These are phyloP conservation scores for Lithosia quadra DNA, from an alignment of 2,888 invertebrate species.

Conservation along the genomic window DNA sequence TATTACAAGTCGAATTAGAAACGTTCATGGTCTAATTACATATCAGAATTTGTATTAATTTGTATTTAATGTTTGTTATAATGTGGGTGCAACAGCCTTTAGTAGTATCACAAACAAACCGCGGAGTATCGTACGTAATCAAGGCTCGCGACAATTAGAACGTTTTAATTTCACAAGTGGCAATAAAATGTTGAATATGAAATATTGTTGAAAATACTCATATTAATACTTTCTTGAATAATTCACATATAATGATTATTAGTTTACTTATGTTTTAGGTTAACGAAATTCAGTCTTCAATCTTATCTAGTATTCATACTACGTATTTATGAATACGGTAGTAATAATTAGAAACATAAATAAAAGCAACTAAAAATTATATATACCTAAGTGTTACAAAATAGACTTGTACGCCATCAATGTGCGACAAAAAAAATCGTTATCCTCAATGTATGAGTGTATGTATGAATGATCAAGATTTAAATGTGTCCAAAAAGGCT, in stretches of 20 bases:
- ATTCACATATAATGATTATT: not conserved
- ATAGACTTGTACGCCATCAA: not conserved
- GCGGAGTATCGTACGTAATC: slow-evolving; percentile 22
- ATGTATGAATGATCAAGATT: too few relatives aligned
- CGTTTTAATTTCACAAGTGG: slow-evolving; percentile 32
- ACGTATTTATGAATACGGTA: not conserved
- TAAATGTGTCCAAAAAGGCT: too few relatives aligned
- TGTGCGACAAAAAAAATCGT: not conserved
- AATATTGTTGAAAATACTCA: not conserved
- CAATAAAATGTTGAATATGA: slow-evolving; percentile 12
- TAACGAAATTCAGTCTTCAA: not conserved
- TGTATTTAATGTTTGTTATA: slow-evolving; percentile 37
- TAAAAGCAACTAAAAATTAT: not conserved
- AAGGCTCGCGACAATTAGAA: slow-evolving; percentile 26
- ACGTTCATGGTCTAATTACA: slow-evolving; percentile 53
- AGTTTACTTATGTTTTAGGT: not conserved
- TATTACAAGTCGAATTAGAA: slow-evolving; percentile 38
- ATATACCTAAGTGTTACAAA: not conserved
- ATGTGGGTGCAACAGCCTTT: slow-evolving; percentile 32
- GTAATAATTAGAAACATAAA: not conserved
- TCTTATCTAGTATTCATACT: not conserved
- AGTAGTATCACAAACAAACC: slow-evolving; percentile 28
- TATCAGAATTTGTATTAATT: slow-evolving; percentile 35
- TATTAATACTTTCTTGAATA: not conserved
- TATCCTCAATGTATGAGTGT: too few relatives aligned